phyloP scores from a whole-genome alignment of 2,797 vertebrate species.

The Sphenodon punctatus region DNA sequence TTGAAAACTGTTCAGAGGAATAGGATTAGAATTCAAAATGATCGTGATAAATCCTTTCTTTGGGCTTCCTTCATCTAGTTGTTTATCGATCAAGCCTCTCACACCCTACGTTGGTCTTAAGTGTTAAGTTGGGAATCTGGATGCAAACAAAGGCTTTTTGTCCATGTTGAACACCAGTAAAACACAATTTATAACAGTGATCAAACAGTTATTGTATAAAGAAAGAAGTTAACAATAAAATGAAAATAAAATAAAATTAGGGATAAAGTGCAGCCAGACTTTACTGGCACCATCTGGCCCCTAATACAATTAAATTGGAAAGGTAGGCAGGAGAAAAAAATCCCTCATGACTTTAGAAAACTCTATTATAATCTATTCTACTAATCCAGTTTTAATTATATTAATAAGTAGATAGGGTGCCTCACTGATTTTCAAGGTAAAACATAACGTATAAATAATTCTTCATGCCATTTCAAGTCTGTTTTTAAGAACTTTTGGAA shows the following conservation, averaged over 20 bases:
- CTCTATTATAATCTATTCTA: constrained; percentile 35
- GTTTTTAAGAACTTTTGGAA: constrained; percentile 49
- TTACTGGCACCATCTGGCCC: rapidly evolving
- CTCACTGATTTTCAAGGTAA: constrained; percentile 48
- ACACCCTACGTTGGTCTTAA: rapidly evolving
- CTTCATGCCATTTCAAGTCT: constrained; percentile 39
- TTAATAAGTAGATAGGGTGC: constrained; percentile 33
- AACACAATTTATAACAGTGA: rapidly evolving
- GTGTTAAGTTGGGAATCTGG: rapidly evolving
- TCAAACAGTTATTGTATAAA: rapidly evolving
- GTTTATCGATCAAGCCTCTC: too few relatives aligned
- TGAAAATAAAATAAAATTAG: neutral
- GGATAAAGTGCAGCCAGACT: rapidly evolving
- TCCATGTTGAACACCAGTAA: rapidly evolving
- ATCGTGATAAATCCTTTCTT: too few relatives aligned
- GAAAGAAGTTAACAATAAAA: neutral
- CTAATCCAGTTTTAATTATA: constrained; percentile 62
- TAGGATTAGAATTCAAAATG: too few relatives aligned
- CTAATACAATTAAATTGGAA: neutral
- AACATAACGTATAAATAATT: constrained; percentile 23
- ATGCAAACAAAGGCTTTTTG: neutral
- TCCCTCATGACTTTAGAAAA: constrained; percentile 43
- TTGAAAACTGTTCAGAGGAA: too few relatives aligned
- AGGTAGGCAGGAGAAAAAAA: neutral
- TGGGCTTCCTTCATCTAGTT: too few relatives aligned